Percentiles rank a stretch among this genome's conserved stretches.
phyloP scores from a whole-genome alignment of 2,888 invertebrate genomes.

The Furcula furcula region DNA sequence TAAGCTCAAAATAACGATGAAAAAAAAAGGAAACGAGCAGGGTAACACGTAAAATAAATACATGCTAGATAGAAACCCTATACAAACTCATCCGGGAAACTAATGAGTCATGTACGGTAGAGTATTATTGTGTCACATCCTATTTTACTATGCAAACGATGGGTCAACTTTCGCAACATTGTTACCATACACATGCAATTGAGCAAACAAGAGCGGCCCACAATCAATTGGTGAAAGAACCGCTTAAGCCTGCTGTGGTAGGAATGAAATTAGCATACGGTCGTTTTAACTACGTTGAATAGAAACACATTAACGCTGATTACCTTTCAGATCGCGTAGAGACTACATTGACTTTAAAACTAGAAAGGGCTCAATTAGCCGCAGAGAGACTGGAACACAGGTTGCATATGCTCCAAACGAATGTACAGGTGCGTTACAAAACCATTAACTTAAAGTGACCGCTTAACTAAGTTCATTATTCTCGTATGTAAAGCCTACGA shows the following conservation, averaged over 20 bases:
- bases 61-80: not conserved
- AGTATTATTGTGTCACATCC: slow-evolving; percentile 69
- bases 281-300: slow-evolving; percentile 34
- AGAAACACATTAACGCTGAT: slow-evolving; percentile 40
- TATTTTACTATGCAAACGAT: slow-evolving; percentile 58
- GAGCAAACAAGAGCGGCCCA: slow-evolving; percentile 57
- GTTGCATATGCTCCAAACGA: slow-evolving; percentile 70
- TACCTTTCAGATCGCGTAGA: slow-evolving; percentile 70
- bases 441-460: not conserved
- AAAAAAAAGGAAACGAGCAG: no score
- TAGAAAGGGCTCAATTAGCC: slow-evolving; percentile 74
- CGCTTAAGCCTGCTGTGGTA: slow-evolving; percentile 36
- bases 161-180: slow-evolving; percentile 64
- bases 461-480: not conserved
- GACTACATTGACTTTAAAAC: slow-evolving; percentile 67
- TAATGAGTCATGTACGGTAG: slow-evolving; percentile 39
- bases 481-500: not conserved
- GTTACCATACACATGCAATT: slow-evolving; percentile 53
- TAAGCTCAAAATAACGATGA: no score
- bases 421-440: slow-evolving; percentile 54
- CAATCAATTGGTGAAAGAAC: slow-evolving; percentile 63
- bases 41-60: no score
- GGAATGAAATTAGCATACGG: slow-evolving; percentile 46
- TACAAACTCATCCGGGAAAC: slow-evolving; percentile 32
- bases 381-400: slow-evolving; percentile 73